These are phyloP conservation scores for Papilio dardanus DNA, from an alignment of 1,140 invertebrate species.

Conservation along the genomic window DNA sequence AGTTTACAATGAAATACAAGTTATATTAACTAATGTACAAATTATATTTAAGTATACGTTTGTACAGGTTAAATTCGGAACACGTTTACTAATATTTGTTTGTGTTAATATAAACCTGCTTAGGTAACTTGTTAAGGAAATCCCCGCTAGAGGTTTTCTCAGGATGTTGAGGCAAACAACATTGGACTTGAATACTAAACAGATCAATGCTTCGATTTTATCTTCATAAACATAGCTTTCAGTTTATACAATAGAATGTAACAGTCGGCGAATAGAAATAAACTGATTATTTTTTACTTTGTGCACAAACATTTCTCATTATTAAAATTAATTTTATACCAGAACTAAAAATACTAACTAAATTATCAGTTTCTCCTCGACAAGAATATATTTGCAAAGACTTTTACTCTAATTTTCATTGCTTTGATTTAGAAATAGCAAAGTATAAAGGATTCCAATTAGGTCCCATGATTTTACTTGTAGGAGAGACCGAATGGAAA, in stretches of 20 bases:
- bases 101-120: constrained; percentile 30
- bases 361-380: too few relatives aligned
- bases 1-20: too few relatives aligned
- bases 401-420: background rate
- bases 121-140: constrained; percentile 36
- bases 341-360: too few relatives aligned
- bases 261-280: background rate
- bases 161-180: constrained; percentile 28
- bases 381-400: background rate
- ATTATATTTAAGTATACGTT: background rate
- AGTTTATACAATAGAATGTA: background rate
- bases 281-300: background rate
- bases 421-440: background rate
- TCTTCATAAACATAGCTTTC: background rate
- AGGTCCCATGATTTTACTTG: background rate
- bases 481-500: background rate
- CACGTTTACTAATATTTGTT: constrained; percentile 30
- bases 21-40: background rate
- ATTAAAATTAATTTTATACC: too few relatives aligned
- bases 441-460: constrained; percentile 10
- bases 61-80: background rate
- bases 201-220: constrained; percentile 12
- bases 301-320: too few relatives aligned
- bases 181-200: constrained; percentile 13
- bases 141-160: constrained; percentile 26